phyloP scores from a whole-genome alignment of 2,113 vertebrate species.

The Coracopsis vasa region DNA sequence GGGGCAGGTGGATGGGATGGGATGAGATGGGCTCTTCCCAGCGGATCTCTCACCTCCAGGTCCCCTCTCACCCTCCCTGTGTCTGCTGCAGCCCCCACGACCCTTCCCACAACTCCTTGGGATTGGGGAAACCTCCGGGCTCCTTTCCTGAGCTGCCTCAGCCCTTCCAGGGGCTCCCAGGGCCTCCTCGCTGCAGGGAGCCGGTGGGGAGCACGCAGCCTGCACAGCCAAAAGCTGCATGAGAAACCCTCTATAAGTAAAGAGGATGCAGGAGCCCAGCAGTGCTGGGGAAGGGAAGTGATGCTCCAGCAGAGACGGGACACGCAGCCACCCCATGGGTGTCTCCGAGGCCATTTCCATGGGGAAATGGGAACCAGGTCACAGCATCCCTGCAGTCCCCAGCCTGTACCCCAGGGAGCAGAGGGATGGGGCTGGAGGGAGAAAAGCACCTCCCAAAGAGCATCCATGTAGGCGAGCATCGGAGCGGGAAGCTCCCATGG shows the following conservation, averaged over 20 bases:
- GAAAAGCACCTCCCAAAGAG: not conserved
- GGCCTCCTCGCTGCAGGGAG: not conserved
- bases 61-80: not conserved
- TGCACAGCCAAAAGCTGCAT: fast-evolving
- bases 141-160: not conserved
- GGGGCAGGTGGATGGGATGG: not conserved
- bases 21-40: not conserved
- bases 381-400: not conserved
- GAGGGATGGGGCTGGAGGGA: not conserved
- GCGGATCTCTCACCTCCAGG: not conserved
- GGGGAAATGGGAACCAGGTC: no score
- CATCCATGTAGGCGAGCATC: not conserved
- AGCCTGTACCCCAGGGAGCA: not conserved
- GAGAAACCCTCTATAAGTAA: not conserved
- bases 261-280: not conserved
- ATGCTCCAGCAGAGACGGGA: not conserved
- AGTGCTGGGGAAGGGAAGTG: not conserved
- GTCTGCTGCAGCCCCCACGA: not conserved
- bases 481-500: fast-evolving
- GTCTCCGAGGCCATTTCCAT: fast-evolving
- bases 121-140: not conserved
- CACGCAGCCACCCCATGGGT: fast-evolving
- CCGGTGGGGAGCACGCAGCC: fast-evolving
- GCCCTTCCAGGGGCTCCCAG: not conserved
- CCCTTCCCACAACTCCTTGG: not conserved